These are phyloP conservation scores for Zaprionus lachaisei DNA, from an alignment of 1,140 invertebrate species.

Conservation along the genomic window DNA sequence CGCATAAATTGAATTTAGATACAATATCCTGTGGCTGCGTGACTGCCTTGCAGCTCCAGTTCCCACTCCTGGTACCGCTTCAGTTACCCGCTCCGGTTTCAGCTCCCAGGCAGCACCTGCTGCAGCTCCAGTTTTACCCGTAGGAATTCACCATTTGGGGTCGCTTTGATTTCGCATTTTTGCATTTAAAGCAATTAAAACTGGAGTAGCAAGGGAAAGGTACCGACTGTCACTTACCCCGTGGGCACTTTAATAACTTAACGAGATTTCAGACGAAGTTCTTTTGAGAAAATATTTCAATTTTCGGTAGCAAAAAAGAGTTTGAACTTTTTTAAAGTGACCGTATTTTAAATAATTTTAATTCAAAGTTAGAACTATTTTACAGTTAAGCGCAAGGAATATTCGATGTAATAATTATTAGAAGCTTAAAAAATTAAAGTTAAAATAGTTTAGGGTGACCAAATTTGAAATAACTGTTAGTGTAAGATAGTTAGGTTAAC, in stretches of 20 bases:
- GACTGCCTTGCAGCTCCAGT: conserved; percentile 53
- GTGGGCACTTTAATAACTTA: background rate
- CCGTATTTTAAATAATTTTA: background rate
- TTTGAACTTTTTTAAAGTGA: background rate
- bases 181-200: conserved; percentile 62
- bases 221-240: background rate
- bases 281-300: background rate
- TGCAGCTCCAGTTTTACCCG: background rate
- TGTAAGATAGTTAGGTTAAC: too few species aligned
- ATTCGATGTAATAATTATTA: background rate
- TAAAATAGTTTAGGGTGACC: background rate
- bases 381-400: too few species aligned
- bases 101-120: background rate
- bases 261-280: too few species aligned
- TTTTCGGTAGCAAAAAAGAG: too few species aligned
- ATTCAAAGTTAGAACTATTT: too few species aligned
- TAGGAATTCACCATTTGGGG: conserved; percentile 14
- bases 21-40: conserved; percentile 79
- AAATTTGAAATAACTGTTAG: background rate
- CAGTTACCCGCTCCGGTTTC: background rate
- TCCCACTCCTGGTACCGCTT: background rate
- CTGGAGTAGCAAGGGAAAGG: background rate
- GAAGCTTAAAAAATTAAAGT: background rate
- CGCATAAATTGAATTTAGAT: conserved; percentile 81
- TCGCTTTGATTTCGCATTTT: conserved; percentile 31